Evolutionary conservation across 2,113 vertebrate species (phyloP).

Genomic region (Uria lomvia): DNA sequence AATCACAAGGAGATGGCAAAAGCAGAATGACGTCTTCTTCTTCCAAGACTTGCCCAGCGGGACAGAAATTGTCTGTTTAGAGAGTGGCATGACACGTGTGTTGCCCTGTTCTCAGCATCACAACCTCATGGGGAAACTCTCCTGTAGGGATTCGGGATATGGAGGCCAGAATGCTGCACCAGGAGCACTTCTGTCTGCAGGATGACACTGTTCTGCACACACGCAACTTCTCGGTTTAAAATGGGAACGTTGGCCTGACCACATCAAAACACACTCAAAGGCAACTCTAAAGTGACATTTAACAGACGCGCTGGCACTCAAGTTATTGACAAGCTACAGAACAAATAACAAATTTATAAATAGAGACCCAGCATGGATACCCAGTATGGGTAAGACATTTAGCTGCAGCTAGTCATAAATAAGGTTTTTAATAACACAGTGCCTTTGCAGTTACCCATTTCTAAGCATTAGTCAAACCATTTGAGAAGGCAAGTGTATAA

Average conservation of each 20-base stretch:
- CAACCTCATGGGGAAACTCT: not conserved
- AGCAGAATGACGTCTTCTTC: not conserved
- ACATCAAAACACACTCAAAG: not conserved
- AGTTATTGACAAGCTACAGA: constrained; percentile 44
- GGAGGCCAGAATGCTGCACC: not conserved
- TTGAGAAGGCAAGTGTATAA: not conserved
- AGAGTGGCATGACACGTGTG: too few relatives aligned
- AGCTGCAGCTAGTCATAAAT: constrained; percentile 11
- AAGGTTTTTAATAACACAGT: not conserved
- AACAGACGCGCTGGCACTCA: not conserved
- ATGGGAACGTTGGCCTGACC: not conserved
- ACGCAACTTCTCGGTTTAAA: not conserved
- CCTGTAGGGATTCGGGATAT: not conserved
- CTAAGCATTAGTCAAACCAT: not conserved
- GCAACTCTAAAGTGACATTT: constrained; percentile 7
- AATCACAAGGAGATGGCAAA: not conserved
- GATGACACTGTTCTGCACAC: not conserved
- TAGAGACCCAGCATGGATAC: constrained; percentile 1
- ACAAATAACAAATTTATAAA: constrained; percentile 54
- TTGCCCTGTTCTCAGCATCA: not conserved
- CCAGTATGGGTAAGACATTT: constrained; percentile 1
- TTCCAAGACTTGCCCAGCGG: not conserved
- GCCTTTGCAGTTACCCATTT: not conserved
- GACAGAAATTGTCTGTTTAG: not conserved
- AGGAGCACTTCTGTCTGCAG: not conserved